Evolutionary conservation across 2,888 invertebrate species (phyloP).

Genomic region (Dasysyrphus albostriatus): DNA sequence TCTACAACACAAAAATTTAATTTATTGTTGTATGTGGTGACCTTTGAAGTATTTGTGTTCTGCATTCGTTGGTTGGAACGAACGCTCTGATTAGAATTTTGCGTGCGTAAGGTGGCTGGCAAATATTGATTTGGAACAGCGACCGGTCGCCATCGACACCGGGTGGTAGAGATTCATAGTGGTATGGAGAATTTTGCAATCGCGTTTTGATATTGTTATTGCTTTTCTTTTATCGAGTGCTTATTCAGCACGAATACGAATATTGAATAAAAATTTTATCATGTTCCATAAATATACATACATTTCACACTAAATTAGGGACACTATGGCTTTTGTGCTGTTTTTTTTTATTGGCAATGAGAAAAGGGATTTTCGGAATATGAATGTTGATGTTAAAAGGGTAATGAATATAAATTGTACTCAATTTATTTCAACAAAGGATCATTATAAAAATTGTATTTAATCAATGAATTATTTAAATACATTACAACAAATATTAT

Average conservation of each 20-base stretch:
- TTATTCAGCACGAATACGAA: background rate
- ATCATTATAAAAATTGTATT: background rate
- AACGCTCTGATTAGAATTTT: conserved; percentile 59
- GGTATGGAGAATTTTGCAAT: conserved; percentile 29
- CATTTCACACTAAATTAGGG: conserved; percentile 36
- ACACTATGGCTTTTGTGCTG: background rate
- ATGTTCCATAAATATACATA: conserved; percentile 1
- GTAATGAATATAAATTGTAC: background rate
- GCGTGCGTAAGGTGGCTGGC: conserved; percentile 64
- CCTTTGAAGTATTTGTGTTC: conserved; percentile 26
- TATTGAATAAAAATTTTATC: conserved; percentile 18
- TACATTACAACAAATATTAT: background rate
- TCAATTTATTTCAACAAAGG: background rate
- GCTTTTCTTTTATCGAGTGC: conserved; percentile 2
- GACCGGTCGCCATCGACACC: conserved; percentile 12
- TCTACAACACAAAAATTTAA: background rate
- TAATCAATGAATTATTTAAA: background rate
- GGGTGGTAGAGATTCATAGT: background rate
- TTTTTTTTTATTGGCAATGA: background rate
- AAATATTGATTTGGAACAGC: conserved; percentile 67
- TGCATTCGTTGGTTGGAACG: background rate
- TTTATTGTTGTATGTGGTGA: conserved; percentile 7
- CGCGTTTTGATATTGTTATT: background rate
- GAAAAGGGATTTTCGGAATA: conserved; percentile 2
- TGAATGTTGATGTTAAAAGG: background rate